Evolutionary conservation across 2,797 vertebrate species (phyloP), one percentile per base, ranked within the genome.

Genomic region (Natrix natrix): DNA sequence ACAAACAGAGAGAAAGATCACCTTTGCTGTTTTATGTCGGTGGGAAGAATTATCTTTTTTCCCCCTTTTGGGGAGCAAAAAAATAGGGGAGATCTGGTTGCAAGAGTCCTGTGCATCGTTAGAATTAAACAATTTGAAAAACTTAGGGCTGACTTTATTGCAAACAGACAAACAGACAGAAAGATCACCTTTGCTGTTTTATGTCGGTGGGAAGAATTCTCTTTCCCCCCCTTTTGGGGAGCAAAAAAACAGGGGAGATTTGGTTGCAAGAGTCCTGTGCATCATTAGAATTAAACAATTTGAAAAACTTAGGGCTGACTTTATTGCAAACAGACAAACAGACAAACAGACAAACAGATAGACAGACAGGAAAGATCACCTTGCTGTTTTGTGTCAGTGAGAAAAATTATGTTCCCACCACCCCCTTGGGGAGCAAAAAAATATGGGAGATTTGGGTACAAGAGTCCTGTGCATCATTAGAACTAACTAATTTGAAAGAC

Each of bases 351-450:
- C 59, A 60, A 22, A 60, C 59, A 60, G 7, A 22, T 17, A 60
- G 5, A 59, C 5, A 59, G 20, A 20, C 57, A 61, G 56, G 5
- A 52, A 52, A 52, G 6, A 59, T 28, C 3, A 3, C 4, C 61
- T 63, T 63, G 16, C 8, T 60, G 0, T 1, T 60, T 69, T 32
- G 32, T 32, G n/a, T 66, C 28, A 5, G 66, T 69, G 66, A n/a
- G n/a, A n/a, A 69, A 13, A 69, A 32, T 32, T 32, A 5, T 17
- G 5, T 32, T 5, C 4, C 4, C 13, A 0, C 0, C 3, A 2
- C 24, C 2, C 1, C 2, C 1, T 14, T 69, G 66, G 66, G 14
- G 14, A 69, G 63, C 6, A 12, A 11, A 61, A n/a, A 14, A 0
- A 61, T 7, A 11, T 3, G n/a, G 5, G n/a, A 17, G 66, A 69